Evolutionary conservation across 2,113 vertebrate genomes (phyloP).

Genomic region (Scophthalmus maximus): DNA sequence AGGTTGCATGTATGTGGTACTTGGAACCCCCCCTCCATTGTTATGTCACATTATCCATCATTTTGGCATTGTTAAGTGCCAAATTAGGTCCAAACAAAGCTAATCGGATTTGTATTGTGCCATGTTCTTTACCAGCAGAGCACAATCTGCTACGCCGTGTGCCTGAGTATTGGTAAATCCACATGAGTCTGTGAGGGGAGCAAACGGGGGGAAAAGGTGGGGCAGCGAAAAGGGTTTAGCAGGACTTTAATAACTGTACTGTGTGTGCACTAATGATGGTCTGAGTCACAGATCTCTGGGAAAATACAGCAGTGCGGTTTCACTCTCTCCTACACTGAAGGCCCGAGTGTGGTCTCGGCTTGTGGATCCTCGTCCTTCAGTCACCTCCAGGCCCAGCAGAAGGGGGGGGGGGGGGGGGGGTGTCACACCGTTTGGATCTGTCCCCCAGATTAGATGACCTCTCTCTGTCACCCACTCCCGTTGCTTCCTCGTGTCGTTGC

Average conservation of each 20-base stretch:
- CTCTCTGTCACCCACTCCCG: conserved; percentile 1
- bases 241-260: conserved; percentile 45
- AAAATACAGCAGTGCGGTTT: conserved; percentile 46
- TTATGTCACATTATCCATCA: conserved; percentile 47
- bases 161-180: conserved; percentile 9
- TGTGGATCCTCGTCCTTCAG: conserved; percentile 20
- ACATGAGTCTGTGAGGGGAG: conserved; percentile 18
- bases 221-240: conserved; percentile 34
- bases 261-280: conserved; percentile 57
- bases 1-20: conserved; percentile 33
- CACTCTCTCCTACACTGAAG: conserved; percentile 1
- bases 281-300: conserved; percentile 65
- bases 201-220: conserved; percentile 45
- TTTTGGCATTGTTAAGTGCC: conserved; percentile 12
- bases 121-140: conserved; percentile 21
- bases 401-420: not conserved
- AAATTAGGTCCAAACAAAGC: conserved; percentile 9
- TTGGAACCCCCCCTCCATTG: conserved; percentile 14
- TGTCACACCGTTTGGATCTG: conserved; percentile 3
- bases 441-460: conserved; percentile 37
- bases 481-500: not conserved
- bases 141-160: conserved; percentile 4
- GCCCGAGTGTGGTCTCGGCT: conserved; percentile 13
- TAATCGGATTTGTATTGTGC: conserved; percentile 16
- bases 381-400: not conserved